phyloP scores from a whole-genome alignment of 2,797 vertebrate genomes.

The Phoxinus dragarum region DNA sequence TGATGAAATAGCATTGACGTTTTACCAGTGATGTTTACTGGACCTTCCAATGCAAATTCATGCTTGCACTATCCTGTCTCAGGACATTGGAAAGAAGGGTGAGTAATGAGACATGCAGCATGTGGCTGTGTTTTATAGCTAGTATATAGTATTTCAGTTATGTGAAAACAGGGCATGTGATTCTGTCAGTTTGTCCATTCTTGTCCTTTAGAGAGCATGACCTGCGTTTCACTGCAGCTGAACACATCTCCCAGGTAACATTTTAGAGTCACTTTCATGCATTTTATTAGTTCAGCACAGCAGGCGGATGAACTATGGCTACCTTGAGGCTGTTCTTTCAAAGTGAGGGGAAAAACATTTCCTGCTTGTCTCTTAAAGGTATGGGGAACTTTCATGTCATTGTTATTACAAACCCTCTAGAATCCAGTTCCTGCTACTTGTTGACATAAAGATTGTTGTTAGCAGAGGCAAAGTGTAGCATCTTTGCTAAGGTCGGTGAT shows the following conservation, averaged over 20 bases:
- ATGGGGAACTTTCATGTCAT: slow-evolving; percentile 47
- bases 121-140: not conserved
- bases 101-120: not conserved
- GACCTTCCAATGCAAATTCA: not conserved
- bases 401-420: slow-evolving; percentile 20
- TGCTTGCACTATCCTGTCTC: not conserved
- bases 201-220: slow-evolving; percentile 30
- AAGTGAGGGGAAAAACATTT: slow-evolving; percentile 22
- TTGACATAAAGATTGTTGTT: slow-evolving; percentile 53
- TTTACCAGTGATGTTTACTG: not conserved
- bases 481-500: slow-evolving; percentile 71
- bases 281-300: slow-evolving; percentile 55
- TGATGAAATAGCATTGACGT: not conserved
- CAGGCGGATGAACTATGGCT: slow-evolving; percentile 46
- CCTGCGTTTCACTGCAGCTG: slow-evolving; percentile 28
- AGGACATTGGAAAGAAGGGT: not conserved
- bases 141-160: slow-evolving; percentile 14
- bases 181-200: slow-evolving; percentile 11
- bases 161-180: slow-evolving; percentile 25
- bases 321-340: slow-evolving; percentile 57
- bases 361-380: slow-evolving; percentile 2
- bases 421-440: slow-evolving; percentile 22
- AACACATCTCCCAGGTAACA: slow-evolving; percentile 45
- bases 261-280: slow-evolving; percentile 55
- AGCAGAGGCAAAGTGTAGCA: slow-evolving; percentile 45